Evolutionary conservation across 1,140 invertebrate species (phyloP).

Genomic region (Stegodyphus mimosarum): DNA sequence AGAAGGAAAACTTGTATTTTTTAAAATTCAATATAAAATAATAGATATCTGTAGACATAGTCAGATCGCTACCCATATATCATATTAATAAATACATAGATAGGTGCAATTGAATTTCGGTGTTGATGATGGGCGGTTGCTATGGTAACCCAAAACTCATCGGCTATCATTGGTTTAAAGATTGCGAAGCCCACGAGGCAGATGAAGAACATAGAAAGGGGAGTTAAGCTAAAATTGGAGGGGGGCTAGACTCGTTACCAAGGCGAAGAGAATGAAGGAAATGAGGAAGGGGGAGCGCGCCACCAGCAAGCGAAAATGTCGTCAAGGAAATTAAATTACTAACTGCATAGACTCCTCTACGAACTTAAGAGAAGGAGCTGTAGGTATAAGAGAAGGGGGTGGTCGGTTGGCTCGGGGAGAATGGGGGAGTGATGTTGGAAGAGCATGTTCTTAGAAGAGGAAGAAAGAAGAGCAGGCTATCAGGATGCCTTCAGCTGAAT

Average conservation of each 20-base stretch:
- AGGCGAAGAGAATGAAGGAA: slow-evolving; percentile 54
- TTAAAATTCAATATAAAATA: background rate
- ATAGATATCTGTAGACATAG: background rate
- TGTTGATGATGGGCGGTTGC: slow-evolving; percentile 54
- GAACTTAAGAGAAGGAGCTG: slow-evolving; percentile 44
- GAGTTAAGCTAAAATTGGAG: slow-evolving; percentile 23
- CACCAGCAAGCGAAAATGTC: slow-evolving; percentile 58
- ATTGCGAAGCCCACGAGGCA: slow-evolving; percentile 51
- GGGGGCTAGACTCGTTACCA: slow-evolving; percentile 47
- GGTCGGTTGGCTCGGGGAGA: slow-evolving; percentile 10
- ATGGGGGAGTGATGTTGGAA: background rate
- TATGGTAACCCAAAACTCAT: slow-evolving; percentile 45
- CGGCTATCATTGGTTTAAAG: slow-evolving; percentile 58
- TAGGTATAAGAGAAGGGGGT: slow-evolving; percentile 20
- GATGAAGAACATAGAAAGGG: slow-evolving; percentile 22
- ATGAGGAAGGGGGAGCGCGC: background rate
- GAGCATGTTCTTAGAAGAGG: slow-evolving; percentile 20
- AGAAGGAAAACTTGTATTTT: background rate
- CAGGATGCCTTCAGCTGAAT: slow-evolving; percentile 33
- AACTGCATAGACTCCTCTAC: slow-evolving; percentile 45
- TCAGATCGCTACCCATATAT: background rate
- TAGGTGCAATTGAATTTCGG: background rate
- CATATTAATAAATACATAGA: background rate
- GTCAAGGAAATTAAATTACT: slow-evolving; percentile 62
- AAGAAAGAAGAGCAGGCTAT: slow-evolving; percentile 24